Conservation (phyloP, 2,888 invertebrate species). For the Phymatocera aterrima region DNA sequence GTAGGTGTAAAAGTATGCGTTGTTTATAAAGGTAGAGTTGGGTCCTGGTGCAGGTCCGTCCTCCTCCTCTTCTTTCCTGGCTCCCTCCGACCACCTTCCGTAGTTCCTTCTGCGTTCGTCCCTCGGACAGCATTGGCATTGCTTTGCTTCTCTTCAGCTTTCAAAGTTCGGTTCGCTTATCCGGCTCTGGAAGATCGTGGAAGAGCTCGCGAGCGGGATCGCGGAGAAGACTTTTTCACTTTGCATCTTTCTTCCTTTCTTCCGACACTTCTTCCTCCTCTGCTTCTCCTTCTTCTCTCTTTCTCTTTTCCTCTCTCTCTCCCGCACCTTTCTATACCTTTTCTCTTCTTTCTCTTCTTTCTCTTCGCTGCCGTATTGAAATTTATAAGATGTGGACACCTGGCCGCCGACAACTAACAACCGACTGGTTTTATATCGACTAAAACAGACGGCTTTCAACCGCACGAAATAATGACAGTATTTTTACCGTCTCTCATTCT, state of each 20-base stretch:
- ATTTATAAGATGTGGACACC: constrained; percentile 69
- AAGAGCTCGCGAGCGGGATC: no score
- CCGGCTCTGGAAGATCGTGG: no score
- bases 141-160: no score
- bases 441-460: neutral
- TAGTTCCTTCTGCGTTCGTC: no score
- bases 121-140: no score
- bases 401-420: constrained; percentile 54
- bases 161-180: no score
- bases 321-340: constrained; percentile 53
- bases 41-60: no score
- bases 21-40: no score
- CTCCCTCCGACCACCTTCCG: no score
- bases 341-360: constrained; percentile 52
- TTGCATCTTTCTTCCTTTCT: constrained; percentile 39
- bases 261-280: constrained; percentile 24
- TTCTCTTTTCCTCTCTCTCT: constrained; percentile 52
- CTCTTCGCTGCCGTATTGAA: constrained; percentile 61
- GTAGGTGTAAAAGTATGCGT: no score
- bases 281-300: constrained; percentile 50
- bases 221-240: no score
- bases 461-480: constrained; percentile 1
- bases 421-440: constrained; percentile 1
- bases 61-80: no score
- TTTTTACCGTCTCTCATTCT: constrained; percentile 3